Percentiles rank a stretch among this genome's conserved stretches.
These are phyloP conservation scores for Vombatus ursinus DNA, from an alignment of 2,113 vertebrate genomes.

Conservation along the genomic window DNA sequence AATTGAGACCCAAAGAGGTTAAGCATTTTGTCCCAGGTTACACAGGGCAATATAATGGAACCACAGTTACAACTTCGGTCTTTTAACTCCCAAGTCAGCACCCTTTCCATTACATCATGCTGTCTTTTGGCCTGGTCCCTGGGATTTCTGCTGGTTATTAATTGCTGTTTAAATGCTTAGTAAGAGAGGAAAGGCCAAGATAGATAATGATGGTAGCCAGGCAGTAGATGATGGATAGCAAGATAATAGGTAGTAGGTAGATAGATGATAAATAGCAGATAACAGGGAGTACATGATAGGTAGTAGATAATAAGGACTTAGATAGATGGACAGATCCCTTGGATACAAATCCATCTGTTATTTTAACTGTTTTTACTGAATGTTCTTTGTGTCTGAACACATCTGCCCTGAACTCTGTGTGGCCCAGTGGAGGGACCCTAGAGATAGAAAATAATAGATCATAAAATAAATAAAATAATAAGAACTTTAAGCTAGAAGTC, in stretches of 20 bases:
- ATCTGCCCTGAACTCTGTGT: neutral
- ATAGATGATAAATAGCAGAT: constrained; percentile 56
- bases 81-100: neutral
- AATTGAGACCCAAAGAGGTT: neutral
- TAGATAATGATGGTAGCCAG: constrained; percentile 31
- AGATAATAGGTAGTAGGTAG: constrained; percentile 55
- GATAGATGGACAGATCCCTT: constrained; percentile 47
- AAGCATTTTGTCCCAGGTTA: neutral
- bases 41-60: neutral
- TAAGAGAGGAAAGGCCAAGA: constrained; percentile 40
- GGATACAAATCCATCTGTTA: constrained; percentile 30
- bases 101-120: neutral
- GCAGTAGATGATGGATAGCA: constrained; percentile 57
- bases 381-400: neutral
- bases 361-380: constrained; percentile 35
- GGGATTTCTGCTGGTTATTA: constrained; percentile 58
- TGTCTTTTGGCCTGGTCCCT: neutral
- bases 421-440: neutral
- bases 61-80: neutral
- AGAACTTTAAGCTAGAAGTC: neutral
- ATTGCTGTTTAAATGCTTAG: constrained; percentile 50
- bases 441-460: neutral
- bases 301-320: constrained; percentile 57
- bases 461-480: neutral
- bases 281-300: constrained; percentile 49